Conservation (phyloP, 2,888 invertebrate species). For the Tetragnatha montana region DNA sequence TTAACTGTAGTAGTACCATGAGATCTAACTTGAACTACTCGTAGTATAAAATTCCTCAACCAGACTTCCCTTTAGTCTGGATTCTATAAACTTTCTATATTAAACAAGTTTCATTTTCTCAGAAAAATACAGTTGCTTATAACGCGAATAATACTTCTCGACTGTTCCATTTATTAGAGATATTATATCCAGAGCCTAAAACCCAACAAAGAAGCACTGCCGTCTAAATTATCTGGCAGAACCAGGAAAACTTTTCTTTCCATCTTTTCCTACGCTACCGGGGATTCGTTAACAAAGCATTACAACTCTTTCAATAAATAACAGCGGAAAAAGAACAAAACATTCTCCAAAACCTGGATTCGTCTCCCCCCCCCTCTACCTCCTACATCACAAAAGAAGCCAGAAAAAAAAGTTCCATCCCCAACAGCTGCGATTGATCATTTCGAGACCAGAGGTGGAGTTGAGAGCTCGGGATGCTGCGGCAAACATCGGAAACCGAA, state of each 20-base stretch:
- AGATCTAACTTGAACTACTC: too few species aligned
- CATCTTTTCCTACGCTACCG: background rate
- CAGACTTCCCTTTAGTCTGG: too few species aligned
- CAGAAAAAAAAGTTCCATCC: background rate
- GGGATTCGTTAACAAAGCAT: background rate
- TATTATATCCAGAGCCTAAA: background rate
- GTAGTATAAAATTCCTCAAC: too few species aligned
- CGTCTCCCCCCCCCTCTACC: background rate
- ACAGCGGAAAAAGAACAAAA: background rate
- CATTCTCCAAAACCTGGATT: background rate
- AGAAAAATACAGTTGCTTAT: too few species aligned
- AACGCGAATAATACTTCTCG: too few species aligned
- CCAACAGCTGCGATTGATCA: background rate
- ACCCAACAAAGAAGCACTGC: background rate
- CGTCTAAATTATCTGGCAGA: background rate
- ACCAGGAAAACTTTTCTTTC: background rate
- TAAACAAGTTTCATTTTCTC: too few species aligned
- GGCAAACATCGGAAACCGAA: background rate
- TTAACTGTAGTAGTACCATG: too few species aligned
- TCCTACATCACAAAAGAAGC: background rate
- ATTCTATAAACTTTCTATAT: too few species aligned
- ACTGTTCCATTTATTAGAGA: background rate
- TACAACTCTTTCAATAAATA: background rate
- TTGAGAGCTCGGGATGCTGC: background rate
- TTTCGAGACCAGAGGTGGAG: background rate